A percentile compares a stretch with the other conserved stretches of the same genome.
Conservation (phyloP, 2,888 invertebrate species). For the Scrobipalpa atriplicella region DNA sequence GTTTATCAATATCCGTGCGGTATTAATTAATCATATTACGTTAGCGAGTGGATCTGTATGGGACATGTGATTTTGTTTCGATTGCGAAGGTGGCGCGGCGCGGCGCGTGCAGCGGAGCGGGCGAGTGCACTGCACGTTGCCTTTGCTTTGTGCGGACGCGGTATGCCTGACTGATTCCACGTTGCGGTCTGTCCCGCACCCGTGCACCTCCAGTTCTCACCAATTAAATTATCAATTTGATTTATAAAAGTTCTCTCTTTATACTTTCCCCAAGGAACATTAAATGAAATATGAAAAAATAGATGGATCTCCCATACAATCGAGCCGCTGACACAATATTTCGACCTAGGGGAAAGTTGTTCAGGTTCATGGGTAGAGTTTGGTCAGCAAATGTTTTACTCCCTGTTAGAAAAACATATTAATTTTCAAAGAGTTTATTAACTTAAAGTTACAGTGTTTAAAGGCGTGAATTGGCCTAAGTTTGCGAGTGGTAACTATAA, state of each 20-base stretch:
- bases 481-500: too few relatives aligned
- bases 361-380: too few relatives aligned
- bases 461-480: too few relatives aligned
- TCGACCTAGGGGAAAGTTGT: too few relatives aligned
- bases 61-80: constrained; percentile 67
- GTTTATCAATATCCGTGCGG: too few relatives aligned
- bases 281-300: too few relatives aligned
- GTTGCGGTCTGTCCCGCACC: constrained; percentile 35
- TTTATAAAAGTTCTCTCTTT: background rate
- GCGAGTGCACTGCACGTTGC: constrained; percentile 60
- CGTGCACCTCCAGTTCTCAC: constrained; percentile 42
- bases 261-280: background rate
- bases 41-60: constrained; percentile 49
- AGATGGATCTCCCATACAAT: too few relatives aligned
- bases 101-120: constrained; percentile 66
- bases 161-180: constrained; percentile 62
- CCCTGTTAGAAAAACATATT: too few relatives aligned
- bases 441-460: background rate
- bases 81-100: constrained; percentile 67
- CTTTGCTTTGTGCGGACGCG: constrained; percentile 64
- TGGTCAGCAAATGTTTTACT: too few relatives aligned
- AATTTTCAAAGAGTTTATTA: too few relatives aligned
- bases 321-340: too few relatives aligned
- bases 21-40: constrained; percentile 16
- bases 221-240: constrained; percentile 45